These are phyloP conservation scores for Agrochola lota DNA, from an alignment of 2,888 invertebrate species.

Conservation along the genomic window DNA sequence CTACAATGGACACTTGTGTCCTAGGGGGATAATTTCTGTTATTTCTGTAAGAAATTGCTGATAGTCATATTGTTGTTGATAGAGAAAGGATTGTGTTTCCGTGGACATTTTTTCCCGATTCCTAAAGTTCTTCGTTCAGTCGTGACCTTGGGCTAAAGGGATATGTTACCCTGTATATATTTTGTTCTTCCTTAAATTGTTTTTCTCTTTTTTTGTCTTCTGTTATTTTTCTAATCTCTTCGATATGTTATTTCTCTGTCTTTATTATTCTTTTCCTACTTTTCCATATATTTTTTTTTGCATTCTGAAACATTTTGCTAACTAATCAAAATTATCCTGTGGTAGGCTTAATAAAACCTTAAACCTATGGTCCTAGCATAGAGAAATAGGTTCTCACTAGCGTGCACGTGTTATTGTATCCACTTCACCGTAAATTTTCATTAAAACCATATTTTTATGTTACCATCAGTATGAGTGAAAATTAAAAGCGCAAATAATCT, in stretches of 20 bases:
- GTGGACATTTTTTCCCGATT: no score
- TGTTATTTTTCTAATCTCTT: neutral
- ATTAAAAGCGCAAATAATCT: constrained; percentile 36
- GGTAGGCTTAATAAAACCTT: neutral
- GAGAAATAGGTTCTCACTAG: neutral
- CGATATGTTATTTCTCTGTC: neutral
- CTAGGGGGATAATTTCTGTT: constrained; percentile 20
- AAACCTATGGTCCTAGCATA: neutral
- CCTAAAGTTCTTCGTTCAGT: neutral
- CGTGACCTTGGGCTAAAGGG: neutral
- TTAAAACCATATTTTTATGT: constrained; percentile 9
- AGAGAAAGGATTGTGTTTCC: neutral
- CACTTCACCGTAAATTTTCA: neutral
- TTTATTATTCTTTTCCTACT: neutral
- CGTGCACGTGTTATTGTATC: neutral
- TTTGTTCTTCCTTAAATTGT: neutral
- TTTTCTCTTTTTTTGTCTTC: neutral
- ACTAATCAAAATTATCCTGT: neutral
- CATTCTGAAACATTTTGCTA: neutral
- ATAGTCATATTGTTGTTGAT: neutral
- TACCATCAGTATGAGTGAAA: constrained; percentile 5
- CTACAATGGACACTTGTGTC: constrained; percentile 20
- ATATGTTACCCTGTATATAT: neutral
- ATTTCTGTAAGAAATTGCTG: constrained; percentile 26
- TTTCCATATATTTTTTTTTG: neutral